These are phyloP conservation scores for Sciaenops ocellatus DNA, from an alignment of 2,797 vertebrate genomes.

Conservation along the genomic window DNA sequence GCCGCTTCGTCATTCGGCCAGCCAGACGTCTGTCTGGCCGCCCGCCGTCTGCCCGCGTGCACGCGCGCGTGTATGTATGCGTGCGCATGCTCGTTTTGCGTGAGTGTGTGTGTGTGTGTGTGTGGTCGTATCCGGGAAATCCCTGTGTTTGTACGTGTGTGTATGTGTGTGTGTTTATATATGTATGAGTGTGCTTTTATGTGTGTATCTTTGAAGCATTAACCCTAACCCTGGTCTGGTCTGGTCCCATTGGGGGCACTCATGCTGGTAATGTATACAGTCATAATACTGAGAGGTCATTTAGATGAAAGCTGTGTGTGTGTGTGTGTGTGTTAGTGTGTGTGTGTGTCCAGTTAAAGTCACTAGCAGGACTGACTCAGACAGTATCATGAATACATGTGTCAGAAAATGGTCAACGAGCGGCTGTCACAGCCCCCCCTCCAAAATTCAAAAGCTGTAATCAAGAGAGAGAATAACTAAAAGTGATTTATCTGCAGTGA, in stretches of 20 bases:
- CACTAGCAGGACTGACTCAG: conserved; percentile 31
- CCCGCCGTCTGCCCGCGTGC: conserved; percentile 24
- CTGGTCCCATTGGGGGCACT: neutral
- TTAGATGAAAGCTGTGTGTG: conserved; percentile 30
- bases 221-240: neutral
- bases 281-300: conserved; percentile 22
- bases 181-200: neutral
- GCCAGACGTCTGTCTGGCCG: conserved; percentile 76
- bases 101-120: conserved; percentile 1
- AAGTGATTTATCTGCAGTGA: too few species aligned
- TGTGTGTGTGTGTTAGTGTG: conserved; percentile 17
- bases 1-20: conserved; percentile 68
- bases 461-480: too few species aligned
- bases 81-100: conserved; percentile 38
- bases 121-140: conserved; percentile 64
- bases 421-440: too few species aligned
- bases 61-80: neutral
- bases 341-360: conserved; percentile 41
- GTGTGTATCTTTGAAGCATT: conserved; percentile 3
- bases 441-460: too few species aligned
- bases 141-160: conserved; percentile 39
- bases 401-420: neutral
- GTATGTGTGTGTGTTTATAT: conserved; percentile 7
- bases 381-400: neutral
- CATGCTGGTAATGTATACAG: conserved; percentile 9